These are phyloP conservation scores for Lycaon pictus DNA, from an alignment of 2,113 vertebrate species.

Conservation along the genomic window DNA sequence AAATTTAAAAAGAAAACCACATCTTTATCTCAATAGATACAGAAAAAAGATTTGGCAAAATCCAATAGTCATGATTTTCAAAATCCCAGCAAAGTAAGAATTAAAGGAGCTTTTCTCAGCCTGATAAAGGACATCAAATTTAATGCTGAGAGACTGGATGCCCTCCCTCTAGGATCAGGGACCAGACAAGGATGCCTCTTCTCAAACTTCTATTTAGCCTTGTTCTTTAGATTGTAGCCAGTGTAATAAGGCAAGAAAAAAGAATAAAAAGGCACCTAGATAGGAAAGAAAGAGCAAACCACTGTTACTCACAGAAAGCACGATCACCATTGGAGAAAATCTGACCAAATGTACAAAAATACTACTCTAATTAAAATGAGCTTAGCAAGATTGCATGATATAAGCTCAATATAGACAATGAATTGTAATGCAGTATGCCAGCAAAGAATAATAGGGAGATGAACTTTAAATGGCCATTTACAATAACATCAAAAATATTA, in stretches of 20 bases:
- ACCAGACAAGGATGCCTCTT: not conserved
- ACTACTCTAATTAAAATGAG: not conserved
- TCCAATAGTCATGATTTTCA: not conserved
- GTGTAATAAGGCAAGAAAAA: not conserved
- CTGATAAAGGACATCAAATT: not conserved
- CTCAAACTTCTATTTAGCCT: too few relatives aligned
- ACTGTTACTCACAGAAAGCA: not conserved
- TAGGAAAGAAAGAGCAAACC: not conserved
- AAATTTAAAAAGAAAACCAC: not conserved
- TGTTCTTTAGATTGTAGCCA: not conserved
- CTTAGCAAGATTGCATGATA: not conserved
- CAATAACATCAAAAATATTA: not conserved
- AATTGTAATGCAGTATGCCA: not conserved
- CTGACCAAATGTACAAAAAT: not conserved
- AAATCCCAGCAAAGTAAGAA: not conserved
- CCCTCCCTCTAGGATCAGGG: too few relatives aligned
- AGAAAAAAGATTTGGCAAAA: not conserved
- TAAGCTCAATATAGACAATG: not conserved
- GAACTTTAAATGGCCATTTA: not conserved
- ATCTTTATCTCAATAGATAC: not conserved
- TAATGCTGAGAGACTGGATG: not conserved
- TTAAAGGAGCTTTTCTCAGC: not conserved
- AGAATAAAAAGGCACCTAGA: not conserved
- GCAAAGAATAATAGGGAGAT: not conserved
- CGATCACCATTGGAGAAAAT: not conserved